Percentiles rank a stretch among this genome's conserved stretches.
Evolutionary conservation across 2,113 vertebrate genomes (phyloP).

Genomic region (Triplophysa rosa): DNA sequence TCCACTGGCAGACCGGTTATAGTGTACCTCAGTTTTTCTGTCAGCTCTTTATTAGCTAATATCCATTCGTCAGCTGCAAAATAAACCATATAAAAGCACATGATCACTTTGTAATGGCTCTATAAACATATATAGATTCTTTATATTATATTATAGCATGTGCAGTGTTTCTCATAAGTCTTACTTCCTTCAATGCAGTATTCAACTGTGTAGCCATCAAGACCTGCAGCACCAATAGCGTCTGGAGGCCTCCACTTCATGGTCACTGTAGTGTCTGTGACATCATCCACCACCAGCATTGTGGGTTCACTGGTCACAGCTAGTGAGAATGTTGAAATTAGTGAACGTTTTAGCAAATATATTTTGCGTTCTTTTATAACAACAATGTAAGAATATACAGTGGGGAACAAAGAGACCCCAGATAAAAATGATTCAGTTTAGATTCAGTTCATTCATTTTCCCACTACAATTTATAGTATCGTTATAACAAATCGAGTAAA

Average conservation of each 20-base stretch:
- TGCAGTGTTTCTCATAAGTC: conserved; percentile 55
- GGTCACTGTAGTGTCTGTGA: conserved; percentile 89
- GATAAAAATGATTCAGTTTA: too few relatives aligned
- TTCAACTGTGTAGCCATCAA: conserved; percentile 93
- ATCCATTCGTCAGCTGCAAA: conserved; percentile 86
- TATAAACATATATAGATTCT: not conserved
- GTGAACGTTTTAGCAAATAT: not conserved
- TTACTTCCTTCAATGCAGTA: conserved; percentile 98
- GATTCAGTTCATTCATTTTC: too few relatives aligned
- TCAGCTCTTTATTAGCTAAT: conserved; percentile 82
- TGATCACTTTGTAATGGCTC: not conserved
- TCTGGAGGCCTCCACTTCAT: conserved; percentile 97
- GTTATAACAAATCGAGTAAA: too few relatives aligned
- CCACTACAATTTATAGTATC: too few relatives aligned
- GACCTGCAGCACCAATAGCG: conserved; percentile 92
- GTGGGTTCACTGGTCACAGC: conserved; percentile 98
- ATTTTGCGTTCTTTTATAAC: too few relatives aligned
- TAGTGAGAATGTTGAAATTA: conserved; percentile 54
- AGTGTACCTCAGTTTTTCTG: conserved; percentile 91
- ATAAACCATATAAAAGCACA: not conserved
- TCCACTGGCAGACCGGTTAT: conserved; percentile 84
- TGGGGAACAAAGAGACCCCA: too few relatives aligned
- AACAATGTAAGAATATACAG: too few relatives aligned
- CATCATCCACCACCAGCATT: conserved; percentile 86
- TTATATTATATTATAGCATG: not conserved